Conservation (phyloP, 1,140 invertebrate species). For the Hesperophylax magnus region DNA sequence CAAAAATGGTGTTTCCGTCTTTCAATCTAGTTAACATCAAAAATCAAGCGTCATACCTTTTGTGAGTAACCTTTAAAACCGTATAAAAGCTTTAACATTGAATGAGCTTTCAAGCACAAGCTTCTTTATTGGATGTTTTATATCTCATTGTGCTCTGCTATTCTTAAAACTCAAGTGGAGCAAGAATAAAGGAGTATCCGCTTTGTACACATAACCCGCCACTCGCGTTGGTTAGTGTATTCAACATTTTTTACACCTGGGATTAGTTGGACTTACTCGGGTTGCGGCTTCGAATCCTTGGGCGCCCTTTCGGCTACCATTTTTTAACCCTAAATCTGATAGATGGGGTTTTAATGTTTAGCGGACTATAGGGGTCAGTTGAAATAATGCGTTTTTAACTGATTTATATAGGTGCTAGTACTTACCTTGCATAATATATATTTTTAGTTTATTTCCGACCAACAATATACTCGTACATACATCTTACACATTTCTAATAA, state of each 20-base stretch:
- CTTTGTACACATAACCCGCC: constrained; percentile 20
- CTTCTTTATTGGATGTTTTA: constrained; percentile 11
- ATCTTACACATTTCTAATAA: too few species aligned
- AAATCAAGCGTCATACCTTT: too few species aligned
- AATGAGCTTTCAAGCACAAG: neutral
- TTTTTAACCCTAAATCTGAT: constrained; percentile 11
- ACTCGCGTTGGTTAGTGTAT: constrained; percentile 43
- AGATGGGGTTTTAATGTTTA: constrained; percentile 3
- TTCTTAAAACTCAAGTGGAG: neutral
- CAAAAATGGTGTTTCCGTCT: too few species aligned
- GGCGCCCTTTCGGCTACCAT: constrained; percentile 1
- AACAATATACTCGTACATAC: too few species aligned
- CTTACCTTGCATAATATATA: too few species aligned
- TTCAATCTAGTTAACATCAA: too few species aligned
- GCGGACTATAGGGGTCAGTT: too few species aligned
- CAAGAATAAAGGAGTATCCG: neutral
- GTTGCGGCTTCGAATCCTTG: constrained; percentile 21
- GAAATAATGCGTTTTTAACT: too few species aligned
- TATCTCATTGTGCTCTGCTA: neutral
- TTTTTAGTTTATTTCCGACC: too few species aligned
- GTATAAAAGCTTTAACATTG: neutral
- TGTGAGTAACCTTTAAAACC: neutral
- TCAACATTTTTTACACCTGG: constrained; percentile 51
- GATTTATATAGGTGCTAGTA: too few species aligned
- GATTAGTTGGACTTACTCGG: constrained; percentile 44